phyloP scores from a whole-genome alignment of 1,140 invertebrate species.

The Heliconius himera region DNA sequence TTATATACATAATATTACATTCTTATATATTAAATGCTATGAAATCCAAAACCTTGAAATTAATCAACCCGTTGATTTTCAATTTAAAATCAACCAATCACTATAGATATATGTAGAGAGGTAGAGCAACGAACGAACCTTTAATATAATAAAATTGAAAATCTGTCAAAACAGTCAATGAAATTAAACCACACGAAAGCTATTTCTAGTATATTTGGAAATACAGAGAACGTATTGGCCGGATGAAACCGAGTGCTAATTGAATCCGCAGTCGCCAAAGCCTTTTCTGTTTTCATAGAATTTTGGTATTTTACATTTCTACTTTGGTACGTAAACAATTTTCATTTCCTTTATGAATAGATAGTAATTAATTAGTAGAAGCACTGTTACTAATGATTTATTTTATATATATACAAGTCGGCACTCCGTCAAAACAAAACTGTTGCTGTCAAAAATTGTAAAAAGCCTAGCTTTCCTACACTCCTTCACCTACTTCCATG shows the following conservation, averaged over 20 bases:
- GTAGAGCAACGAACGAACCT: neutral
- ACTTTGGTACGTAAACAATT: neutral
- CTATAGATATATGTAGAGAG: neutral
- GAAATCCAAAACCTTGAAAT: neutral
- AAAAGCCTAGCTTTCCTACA: no score
- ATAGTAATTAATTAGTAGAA: neutral
- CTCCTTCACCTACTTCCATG: no score
- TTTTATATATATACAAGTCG: no score
- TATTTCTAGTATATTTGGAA: constrained; percentile 14
- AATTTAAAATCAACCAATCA: neutral
- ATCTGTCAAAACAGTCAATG: constrained; percentile 11
- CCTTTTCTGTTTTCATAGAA: constrained; percentile 15
- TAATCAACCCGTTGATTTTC: neutral
- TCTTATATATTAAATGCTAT: no score
- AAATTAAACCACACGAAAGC: constrained; percentile 13
- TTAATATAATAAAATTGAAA: constrained; percentile 16
- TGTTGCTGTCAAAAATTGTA: no score
- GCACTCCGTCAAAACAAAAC: no score
- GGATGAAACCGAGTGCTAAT: constrained; percentile 14
- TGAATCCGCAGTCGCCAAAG: neutral
- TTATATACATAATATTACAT: no score
- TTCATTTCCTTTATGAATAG: neutral
- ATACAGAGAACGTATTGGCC: constrained; percentile 11
- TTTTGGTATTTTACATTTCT: neutral
- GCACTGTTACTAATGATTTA: no score